phyloP scores from a whole-genome alignment of 2,888 invertebrate species.

The Athalia circularis region DNA sequence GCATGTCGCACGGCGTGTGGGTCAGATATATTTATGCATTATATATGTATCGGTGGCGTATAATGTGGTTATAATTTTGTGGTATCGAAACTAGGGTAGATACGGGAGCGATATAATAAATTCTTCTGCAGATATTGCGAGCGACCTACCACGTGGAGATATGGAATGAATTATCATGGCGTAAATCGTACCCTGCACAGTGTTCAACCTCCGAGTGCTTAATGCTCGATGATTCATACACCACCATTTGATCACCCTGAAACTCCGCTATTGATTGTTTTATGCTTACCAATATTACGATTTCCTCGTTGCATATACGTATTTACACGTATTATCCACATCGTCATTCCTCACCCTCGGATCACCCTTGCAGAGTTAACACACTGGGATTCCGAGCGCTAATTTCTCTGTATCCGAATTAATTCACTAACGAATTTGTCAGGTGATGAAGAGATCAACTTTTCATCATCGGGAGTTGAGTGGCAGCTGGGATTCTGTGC shows the following conservation, averaged over 20 bases:
- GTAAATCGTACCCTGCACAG: constrained; percentile 20
- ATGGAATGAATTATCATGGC: constrained; percentile 39
- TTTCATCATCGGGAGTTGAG: too few relatives aligned
- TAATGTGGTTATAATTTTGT: constrained; percentile 41
- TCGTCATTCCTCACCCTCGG: too few relatives aligned
- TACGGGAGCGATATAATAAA: constrained; percentile 20
- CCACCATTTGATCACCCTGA: constrained; percentile 39
- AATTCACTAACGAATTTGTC: too few relatives aligned
- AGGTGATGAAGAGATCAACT: too few relatives aligned
- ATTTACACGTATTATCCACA: constrained; percentile 7
- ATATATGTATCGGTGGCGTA: not conserved
- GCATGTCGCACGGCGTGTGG: not conserved
- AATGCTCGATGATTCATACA: constrained; percentile 37
- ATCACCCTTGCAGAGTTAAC: too few relatives aligned
- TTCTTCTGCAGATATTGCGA: constrained; percentile 34
- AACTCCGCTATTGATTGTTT: constrained; percentile 33
- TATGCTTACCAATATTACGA: constrained; percentile 31
- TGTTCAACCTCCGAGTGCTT: constrained; percentile 32
- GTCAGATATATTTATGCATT: not conserved
- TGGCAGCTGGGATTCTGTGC: too few relatives aligned
- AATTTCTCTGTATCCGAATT: too few relatives aligned
- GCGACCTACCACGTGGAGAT: constrained; percentile 29
- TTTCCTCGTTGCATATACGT: constrained; percentile 12
- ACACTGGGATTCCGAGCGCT: too few relatives aligned
- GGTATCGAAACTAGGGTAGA: constrained; percentile 31